Evolutionary conservation across 2,113 vertebrate species (phyloP).

Genomic region (Macrotis lagotis): DNA sequence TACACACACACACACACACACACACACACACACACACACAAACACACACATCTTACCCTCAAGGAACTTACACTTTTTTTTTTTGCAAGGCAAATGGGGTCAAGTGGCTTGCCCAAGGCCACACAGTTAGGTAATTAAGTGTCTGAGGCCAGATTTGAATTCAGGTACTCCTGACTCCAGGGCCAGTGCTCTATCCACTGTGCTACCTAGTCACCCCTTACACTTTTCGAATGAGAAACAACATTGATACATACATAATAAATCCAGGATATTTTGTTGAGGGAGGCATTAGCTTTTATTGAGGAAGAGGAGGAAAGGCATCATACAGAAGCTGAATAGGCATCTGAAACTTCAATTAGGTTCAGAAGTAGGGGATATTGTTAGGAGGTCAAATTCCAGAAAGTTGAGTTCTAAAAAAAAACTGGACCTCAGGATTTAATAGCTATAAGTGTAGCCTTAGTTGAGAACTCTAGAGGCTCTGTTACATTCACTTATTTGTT

Average conservation of each 20-base stretch:
- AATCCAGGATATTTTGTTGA: not conserved
- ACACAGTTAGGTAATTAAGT: no score
- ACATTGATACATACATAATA: not conserved
- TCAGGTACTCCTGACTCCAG: no score
- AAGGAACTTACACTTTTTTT: not conserved
- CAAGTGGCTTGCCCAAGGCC: no score
- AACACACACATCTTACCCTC: not conserved
- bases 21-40: no score
- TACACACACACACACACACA: no score
- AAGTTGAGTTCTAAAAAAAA: not conserved
- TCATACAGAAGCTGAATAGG: not conserved
- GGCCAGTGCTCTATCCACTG: no score
- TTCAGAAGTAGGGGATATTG: not conserved
- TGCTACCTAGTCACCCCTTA: no score
- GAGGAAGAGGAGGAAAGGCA: not conserved
- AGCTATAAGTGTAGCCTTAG: not conserved
- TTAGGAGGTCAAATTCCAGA: not conserved
- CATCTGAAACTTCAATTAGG: not conserved
- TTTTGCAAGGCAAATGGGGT: no score
- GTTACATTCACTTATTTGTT: not conserved
- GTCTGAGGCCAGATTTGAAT: no score
- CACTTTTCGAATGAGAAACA: no score
- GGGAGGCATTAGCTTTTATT: not conserved
- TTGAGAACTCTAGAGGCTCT: not conserved
- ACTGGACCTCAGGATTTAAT: not conserved